Evolutionary conservation across 2,113 vertebrate species (phyloP).

Genomic region (Rynchops niger): DNA sequence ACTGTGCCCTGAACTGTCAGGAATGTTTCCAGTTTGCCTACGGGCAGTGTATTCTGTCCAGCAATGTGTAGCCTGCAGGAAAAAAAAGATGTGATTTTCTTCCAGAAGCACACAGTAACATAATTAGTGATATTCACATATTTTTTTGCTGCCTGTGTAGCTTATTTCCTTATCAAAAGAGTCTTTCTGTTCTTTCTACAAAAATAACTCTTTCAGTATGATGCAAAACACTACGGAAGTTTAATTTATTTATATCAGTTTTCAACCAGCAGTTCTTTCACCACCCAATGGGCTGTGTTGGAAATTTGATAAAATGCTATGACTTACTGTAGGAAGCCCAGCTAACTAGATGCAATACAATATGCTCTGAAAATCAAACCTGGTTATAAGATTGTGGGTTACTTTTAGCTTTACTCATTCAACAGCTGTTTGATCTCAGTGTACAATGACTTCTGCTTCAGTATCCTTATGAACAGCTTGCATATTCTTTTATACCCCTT

Average conservation of each 20-base stretch:
- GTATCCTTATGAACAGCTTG: neutral
- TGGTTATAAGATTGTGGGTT: neutral
- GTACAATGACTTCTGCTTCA: neutral
- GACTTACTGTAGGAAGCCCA: neutral
- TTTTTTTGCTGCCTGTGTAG: neutral
- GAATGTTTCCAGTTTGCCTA: slow-evolving; percentile 6
- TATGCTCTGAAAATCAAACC: neutral
- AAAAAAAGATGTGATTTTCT: neutral
- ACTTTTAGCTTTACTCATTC: neutral
- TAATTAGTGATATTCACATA: neutral
- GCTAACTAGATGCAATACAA: neutral
- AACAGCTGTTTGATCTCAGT: neutral
- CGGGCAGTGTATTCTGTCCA: slow-evolving; percentile 11
- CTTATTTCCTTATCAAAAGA: neutral
- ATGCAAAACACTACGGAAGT: neutral
- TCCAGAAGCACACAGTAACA: neutral
- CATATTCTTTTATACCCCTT: neutral
- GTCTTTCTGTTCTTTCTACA: neutral
- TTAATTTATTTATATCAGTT: neutral
- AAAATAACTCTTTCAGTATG: neutral
- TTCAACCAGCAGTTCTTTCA: neutral
- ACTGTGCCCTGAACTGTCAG: neutral
- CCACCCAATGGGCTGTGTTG: neutral
- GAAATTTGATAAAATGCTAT: neutral
- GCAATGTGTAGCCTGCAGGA: neutral